These are phyloP conservation scores for Epistrophella euchroma DNA, from an alignment of 2,888 invertebrate genomes.

Conservation along the genomic window DNA sequence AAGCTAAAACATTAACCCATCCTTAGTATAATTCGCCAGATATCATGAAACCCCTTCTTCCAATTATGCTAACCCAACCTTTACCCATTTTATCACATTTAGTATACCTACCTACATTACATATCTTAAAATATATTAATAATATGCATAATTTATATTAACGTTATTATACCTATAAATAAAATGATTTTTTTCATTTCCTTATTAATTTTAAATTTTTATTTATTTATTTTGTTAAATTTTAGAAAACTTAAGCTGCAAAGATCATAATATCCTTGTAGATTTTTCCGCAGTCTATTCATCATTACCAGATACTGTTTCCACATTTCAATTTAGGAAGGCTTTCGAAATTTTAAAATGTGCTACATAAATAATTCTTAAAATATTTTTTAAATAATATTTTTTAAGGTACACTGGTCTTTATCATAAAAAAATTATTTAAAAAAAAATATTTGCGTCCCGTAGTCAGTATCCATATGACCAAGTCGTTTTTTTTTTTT, in stretches of 20 bases:
- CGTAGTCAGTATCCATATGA: conserved; percentile 15
- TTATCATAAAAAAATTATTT: conserved; percentile 36
- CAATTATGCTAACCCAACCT: conserved; percentile 3
- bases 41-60: neutral
- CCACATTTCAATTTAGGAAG: neutral
- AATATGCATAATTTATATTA: neutral
- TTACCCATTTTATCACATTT: neutral
- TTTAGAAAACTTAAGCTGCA: conserved; percentile 50
- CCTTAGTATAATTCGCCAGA: neutral
- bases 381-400: conserved; percentile 12
- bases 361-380: neutral
- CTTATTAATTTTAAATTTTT: neutral
- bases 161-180: neutral
- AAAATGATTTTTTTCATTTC: neutral
- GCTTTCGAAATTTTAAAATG: conserved; percentile 1
- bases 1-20: too few relatives aligned
- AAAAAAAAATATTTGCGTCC: conserved; percentile 50
- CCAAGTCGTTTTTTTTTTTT: conserved; percentile 8
- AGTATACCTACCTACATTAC: neutral
- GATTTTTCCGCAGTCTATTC: neutral
- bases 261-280: conserved; percentile 7
- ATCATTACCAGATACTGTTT: conserved; percentile 12
- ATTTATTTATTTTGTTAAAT: conserved; percentile 8
- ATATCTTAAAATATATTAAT: neutral
- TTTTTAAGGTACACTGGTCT: conserved; percentile 15